phyloP scores from a whole-genome alignment of 2,113 vertebrate genomes.

The Butorides virescens region DNA sequence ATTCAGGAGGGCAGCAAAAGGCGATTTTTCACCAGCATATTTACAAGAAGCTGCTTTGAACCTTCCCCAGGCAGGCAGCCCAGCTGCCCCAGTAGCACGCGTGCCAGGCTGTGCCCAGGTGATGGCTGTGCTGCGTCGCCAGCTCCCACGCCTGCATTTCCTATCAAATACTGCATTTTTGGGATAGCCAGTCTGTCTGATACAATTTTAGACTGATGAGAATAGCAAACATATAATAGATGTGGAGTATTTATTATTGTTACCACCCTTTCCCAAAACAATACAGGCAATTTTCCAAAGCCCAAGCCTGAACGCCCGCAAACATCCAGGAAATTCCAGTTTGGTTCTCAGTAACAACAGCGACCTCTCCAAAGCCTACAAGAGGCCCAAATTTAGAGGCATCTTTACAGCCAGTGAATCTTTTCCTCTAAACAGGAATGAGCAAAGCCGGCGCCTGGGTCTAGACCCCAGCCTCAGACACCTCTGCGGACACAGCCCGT shows the following conservation, averaged over 20 bases:
- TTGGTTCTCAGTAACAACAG: neutral
- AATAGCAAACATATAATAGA: neutral
- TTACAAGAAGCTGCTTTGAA: neutral
- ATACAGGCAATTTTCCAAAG: neutral
- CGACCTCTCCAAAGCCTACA: neutral
- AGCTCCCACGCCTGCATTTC: neutral
- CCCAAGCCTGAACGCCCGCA: neutral
- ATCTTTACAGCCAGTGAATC: neutral
- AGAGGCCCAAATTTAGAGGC: neutral
- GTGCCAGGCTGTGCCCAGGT: neutral
- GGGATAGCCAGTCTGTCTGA: neutral
- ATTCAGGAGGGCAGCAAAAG: neutral
- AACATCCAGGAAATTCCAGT: neutral
- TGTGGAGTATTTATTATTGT: neutral
- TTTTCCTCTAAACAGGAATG: neutral
- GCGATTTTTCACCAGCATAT: neutral
- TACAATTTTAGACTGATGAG: neutral
- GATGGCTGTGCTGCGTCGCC: neutral
- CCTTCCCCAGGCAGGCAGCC: neutral
- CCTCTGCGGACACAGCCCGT: neutral
- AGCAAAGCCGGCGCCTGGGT: neutral
- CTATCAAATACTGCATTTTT: neutral
- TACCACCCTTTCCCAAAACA: neutral
- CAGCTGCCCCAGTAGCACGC: neutral
- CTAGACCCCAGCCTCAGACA: neutral